Percentiles rank a stretch among this genome's conserved stretches.
phyloP scores from a whole-genome alignment of 2,888 invertebrate species.

The Drosophila mimica region DNA sequence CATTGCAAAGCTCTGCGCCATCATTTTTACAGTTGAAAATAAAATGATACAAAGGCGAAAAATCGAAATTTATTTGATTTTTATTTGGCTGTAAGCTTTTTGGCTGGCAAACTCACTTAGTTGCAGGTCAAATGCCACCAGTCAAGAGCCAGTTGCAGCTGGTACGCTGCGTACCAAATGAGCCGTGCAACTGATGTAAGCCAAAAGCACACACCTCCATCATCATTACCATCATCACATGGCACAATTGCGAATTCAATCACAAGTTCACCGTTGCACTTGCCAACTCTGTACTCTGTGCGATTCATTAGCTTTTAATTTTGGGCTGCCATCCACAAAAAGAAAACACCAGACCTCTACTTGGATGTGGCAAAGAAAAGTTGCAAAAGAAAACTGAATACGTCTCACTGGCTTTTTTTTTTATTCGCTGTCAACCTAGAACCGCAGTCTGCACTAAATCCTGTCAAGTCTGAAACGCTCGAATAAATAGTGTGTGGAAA shows the following conservation, averaged over 20 bases:
- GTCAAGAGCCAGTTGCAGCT: constrained; percentile 32
- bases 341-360: constrained; percentile 7
- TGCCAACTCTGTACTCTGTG: constrained; percentile 29
- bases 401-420: constrained; percentile 2
- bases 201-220: constrained; percentile 12
- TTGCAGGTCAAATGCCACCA: constrained; percentile 34
- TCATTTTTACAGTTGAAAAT: constrained; percentile 31
- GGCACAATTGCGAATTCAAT: neutral
- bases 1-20: constrained; percentile 43
- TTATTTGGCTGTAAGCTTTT: constrained; percentile 55
- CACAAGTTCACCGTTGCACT: constrained; percentile 27
- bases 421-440: neutral
- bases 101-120: constrained; percentile 40
- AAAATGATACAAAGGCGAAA: constrained; percentile 11
- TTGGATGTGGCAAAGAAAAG: constrained; percentile 1
- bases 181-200: constrained; percentile 51
- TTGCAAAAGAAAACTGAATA: neutral
- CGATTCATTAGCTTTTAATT: constrained; percentile 75
- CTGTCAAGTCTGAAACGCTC: constrained; percentile 41
- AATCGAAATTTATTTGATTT: constrained; percentile 63
- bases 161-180: constrained; percentile 64
- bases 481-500: constrained; percentile 45
- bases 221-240: constrained; percentile 7
- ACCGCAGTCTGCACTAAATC: constrained; percentile 35
- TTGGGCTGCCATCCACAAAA: constrained; percentile 28